Evolutionary conservation across 2,797 vertebrate genomes (phyloP).

Genomic region (Ctenopoma kingsleyae): DNA sequence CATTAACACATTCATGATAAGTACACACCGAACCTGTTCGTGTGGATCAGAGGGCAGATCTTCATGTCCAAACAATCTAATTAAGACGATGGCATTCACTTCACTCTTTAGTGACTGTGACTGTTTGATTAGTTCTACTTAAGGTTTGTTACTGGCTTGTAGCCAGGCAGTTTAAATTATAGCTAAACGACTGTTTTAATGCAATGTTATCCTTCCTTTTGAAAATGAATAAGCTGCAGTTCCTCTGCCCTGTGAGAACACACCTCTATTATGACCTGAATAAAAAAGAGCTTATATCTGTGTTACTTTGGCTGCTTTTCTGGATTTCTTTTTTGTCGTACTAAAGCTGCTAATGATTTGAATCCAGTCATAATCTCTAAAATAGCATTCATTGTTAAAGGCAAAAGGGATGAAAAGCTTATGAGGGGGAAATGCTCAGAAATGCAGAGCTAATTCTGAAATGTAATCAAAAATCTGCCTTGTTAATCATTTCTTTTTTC

Average conservation of each 20-base stretch:
- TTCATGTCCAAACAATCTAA: not conserved
- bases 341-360: conserved; percentile 53
- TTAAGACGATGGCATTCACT: not conserved
- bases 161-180: conserved; percentile 9
- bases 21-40: not conserved
- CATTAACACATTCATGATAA: not conserved
- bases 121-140: not conserved
- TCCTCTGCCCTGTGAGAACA: conserved; percentile 27
- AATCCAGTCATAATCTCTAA: conserved; percentile 55
- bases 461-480: conserved; percentile 66
- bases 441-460: conserved; percentile 61
- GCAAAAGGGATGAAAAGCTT: conserved; percentile 55
- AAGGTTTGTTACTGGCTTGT: not conserved
- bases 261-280: conserved; percentile 27
- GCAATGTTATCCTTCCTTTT: conserved; percentile 28
- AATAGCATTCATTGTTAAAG: conserved; percentile 40
- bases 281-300: conserved; percentile 26
- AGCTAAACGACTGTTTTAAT: not conserved
- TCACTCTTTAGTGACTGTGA: not conserved
- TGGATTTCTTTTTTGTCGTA: conserved; percentile 41
- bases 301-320: conserved; percentile 24
- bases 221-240: conserved; percentile 28
- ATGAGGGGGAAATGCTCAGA: conserved; percentile 43
- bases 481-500: conserved; percentile 59
- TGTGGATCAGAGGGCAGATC: not conserved